Conservation (phyloP, 30 jellyfish, hydroid and myxozoan species). For the Nemopilema nomurai region DNA sequence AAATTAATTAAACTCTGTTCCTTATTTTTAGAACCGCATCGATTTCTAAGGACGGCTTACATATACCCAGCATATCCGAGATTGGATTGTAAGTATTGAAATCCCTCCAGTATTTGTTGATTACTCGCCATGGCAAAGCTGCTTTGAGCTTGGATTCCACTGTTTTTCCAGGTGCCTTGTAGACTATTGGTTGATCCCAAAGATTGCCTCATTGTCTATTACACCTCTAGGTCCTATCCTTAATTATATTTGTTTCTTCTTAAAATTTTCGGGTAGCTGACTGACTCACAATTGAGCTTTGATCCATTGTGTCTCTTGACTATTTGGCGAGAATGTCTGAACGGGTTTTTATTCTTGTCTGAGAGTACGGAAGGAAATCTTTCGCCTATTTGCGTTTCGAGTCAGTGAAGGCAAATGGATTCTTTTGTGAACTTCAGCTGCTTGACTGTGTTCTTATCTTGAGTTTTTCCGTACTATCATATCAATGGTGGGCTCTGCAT, state of each 20-base stretch:
- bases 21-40: conserved; percentile 1
- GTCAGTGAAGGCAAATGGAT: background rate
- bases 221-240: too few species aligned
- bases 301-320: background rate
- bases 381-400: background rate
- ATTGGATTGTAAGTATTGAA: background rate
- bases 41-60: background rate
- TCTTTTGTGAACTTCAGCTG: background rate
- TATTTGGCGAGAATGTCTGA: background rate
- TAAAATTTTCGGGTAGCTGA: too few species aligned
- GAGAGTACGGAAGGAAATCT: background rate
- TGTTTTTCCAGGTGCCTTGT: too few species aligned
- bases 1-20: too few species aligned
- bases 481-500: background rate
- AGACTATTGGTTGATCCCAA: too few species aligned
- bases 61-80: conserved; percentile 19
- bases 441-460: background rate
- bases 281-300: background rate
- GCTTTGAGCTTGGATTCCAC: too few species aligned
- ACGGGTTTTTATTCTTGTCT: background rate
- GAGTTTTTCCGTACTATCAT: background rate
- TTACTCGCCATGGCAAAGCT: too few species aligned
- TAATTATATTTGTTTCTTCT: too few species aligned
- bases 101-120: too few species aligned
- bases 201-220: too few species aligned